phyloP scores from a whole-genome alignment of 2,113 vertebrate genomes.

The Miniopterus natalensis region DNA sequence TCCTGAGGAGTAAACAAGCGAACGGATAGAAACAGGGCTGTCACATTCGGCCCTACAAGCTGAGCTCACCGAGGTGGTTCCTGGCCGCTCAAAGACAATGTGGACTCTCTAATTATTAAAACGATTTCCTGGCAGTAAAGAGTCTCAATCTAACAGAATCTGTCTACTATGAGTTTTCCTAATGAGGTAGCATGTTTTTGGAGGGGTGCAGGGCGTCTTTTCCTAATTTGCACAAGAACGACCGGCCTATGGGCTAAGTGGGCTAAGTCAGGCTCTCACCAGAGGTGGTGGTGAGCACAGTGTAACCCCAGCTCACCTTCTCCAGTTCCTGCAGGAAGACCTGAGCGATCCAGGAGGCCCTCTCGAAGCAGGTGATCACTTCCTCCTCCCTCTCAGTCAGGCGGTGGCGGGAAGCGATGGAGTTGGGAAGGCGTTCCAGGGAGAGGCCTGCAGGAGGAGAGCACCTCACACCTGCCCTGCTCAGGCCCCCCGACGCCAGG shows the following conservation, averaged over 20 bases:
- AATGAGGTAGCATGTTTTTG: rapidly evolving
- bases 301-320: constrained; percentile 89
- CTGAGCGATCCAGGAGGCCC: constrained; percentile 93
- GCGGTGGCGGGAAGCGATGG: constrained; percentile 93
- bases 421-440: constrained; percentile 94
- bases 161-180: background rate
- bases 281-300: rapidly evolving
- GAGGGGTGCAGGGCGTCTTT: background rate
- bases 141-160: background rate
- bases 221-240: background rate
- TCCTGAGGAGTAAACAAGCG: background rate
- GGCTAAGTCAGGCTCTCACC: rapidly evolving
- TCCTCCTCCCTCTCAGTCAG: constrained; percentile 96
- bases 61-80: background rate
- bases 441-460: constrained; percentile 92
- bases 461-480: constrained; percentile 49
- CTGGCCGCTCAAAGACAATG: background rate
- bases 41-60: background rate
- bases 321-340: constrained; percentile 97
- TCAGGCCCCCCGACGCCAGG: background rate
- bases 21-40: background rate
- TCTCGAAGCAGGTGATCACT: constrained; percentile 94
- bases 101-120: background rate
- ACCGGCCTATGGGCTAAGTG: rapidly evolving
- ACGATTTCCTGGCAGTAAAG: background rate